A percentile compares a stretch with the other conserved stretches of the same genome.
Conservation (phyloP, 2,797 vertebrate genomes). For the Kryptolebias ocellatus region DNA sequence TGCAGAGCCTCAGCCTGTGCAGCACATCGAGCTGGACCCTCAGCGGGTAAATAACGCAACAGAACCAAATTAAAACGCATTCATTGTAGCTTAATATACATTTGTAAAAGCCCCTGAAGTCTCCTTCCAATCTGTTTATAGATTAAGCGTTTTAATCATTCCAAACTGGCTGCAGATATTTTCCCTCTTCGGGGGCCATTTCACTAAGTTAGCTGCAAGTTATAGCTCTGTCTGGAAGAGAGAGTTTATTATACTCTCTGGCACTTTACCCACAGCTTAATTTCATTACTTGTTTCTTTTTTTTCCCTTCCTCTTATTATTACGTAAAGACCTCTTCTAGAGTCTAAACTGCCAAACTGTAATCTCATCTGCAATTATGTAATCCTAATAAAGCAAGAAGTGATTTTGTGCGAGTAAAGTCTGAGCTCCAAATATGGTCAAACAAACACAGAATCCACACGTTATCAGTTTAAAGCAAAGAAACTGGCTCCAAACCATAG, state of each 20-base stretch:
- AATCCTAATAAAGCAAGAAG: conserved; percentile 56
- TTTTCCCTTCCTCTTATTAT: conserved; percentile 61
- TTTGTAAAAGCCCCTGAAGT: not conserved
- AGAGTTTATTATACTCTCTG: conserved; percentile 61
- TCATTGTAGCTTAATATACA: not conserved
- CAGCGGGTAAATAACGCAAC: conserved; percentile 73
- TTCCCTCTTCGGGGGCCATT: conserved; percentile 26
- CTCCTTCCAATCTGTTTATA: conserved; percentile 11
- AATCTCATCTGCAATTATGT: conserved; percentile 70
- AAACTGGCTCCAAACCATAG: too few species aligned
- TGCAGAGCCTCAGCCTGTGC: conserved; percentile 82
- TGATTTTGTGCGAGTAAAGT: conserved; percentile 43
- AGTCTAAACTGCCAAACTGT: conserved; percentile 40
- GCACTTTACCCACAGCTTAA: conserved; percentile 58
- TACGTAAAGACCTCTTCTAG: conserved; percentile 60
- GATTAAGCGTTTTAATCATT: conserved; percentile 20
- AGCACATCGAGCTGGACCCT: conserved; percentile 89
- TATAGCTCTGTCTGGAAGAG: conserved; percentile 47
- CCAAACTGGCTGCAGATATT: conserved; percentile 18
- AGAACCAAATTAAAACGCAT: not conserved
- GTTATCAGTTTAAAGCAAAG: too few species aligned
- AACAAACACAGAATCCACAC: conserved; percentile 3
- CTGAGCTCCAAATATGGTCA: conserved; percentile 55
- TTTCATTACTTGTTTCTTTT: conserved; percentile 65
- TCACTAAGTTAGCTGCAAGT: conserved; percentile 51